Percentiles rank a stretch among this genome's conserved stretches.
phyloP scores from a whole-genome alignment of 2,797 vertebrate species.

The Coluber constrictor region DNA sequence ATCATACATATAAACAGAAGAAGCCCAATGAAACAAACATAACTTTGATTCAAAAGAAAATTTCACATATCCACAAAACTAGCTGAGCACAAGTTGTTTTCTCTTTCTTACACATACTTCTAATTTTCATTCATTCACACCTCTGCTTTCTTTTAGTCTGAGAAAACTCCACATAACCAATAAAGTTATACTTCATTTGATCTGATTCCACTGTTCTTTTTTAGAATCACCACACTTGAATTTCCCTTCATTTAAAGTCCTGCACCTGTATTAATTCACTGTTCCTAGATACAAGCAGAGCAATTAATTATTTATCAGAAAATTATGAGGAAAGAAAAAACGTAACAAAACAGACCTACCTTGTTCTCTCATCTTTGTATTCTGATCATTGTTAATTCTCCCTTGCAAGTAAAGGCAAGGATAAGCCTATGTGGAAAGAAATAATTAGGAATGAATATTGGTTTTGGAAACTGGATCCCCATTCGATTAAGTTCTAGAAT shows the following conservation, averaged over 20 bases:
- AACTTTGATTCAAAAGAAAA: neutral
- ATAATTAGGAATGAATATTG: neutral
- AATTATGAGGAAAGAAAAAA: neutral
- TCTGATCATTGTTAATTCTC: constrained; percentile 44
- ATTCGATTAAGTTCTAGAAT: neutral
- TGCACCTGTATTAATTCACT: neutral
- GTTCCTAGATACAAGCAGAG: neutral
- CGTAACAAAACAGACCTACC: constrained; percentile 41
- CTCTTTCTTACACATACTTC: neutral
- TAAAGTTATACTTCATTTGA: neutral
- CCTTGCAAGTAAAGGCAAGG: constrained; percentile 72
- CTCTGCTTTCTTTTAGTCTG: neutral
- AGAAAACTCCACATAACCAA: neutral
- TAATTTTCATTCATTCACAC: neutral
- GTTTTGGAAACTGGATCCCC: neutral
- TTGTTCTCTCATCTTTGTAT: constrained; percentile 38
- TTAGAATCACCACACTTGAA: neutral
- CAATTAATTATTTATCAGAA: neutral
- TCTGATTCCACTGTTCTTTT: neutral
- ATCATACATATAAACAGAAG: neutral
- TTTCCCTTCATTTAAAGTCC: neutral
- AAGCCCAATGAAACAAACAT: neutral
- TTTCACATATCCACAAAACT: neutral
- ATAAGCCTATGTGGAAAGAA: constrained; percentile 62
- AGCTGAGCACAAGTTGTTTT: neutral